Conservation (phyloP, 2,797 vertebrate genomes). For the Sebastes reedi region DNA sequence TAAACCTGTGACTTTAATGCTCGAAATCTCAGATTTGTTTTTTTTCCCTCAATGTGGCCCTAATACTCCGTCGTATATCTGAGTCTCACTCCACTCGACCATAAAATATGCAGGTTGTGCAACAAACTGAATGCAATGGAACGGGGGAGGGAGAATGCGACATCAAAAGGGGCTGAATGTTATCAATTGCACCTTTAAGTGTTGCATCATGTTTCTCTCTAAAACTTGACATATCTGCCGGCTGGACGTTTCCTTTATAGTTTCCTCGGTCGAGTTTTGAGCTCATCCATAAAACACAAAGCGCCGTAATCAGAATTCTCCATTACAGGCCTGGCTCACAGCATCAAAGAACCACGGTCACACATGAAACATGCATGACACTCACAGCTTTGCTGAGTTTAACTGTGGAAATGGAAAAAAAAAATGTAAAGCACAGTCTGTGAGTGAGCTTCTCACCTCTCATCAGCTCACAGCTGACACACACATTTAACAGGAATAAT, state of each 20-base stretch:
- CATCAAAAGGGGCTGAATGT: too few relatives aligned
- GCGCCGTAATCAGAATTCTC: conserved; percentile 11
- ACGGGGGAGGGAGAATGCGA: too few relatives aligned
- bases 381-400: background rate
- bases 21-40: too few relatives aligned
- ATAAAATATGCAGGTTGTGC: too few relatives aligned
- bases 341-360: conserved; percentile 16
- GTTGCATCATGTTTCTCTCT: background rate
- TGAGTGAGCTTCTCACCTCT: background rate
- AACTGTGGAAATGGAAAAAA: conserved; percentile 1
- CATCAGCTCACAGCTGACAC: background rate
- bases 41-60: too few relatives aligned
- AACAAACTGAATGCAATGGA: too few relatives aligned
- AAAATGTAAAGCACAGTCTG: background rate
- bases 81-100: too few relatives aligned
- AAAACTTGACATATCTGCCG: conserved; percentile 4
- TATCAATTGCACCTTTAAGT: background rate
- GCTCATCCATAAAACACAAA: conserved; percentile 35
- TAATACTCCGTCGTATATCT: too few relatives aligned
- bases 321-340: background rate
- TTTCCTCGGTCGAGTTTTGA: background rate
- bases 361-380: conserved; percentile 19
- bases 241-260: background rate
- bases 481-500: background rate
- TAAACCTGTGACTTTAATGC: too few relatives aligned